Base-by-base conservation (phyloP, 2,797 vertebrate species). In the Urosaurus nigricauda region DNA sequence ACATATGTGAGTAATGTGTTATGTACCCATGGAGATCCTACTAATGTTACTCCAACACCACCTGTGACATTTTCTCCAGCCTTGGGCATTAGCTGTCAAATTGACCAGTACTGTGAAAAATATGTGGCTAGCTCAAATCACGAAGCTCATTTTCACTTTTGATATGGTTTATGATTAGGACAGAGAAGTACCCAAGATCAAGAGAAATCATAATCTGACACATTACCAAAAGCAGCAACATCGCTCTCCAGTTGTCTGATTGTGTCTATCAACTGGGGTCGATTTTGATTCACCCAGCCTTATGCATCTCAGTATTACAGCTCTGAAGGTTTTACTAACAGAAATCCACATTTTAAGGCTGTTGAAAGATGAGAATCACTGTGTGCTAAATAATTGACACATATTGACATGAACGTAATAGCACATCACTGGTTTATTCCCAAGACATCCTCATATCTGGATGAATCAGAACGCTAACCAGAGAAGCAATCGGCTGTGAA, bases 341-440 rank as follows among this genome's bases (percentile, higher is more conserved):
- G 63, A 26, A 47, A 47, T 87, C 17, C 79, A 85, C 70, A 79
- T 26, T 82, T 84, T 75, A 29, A 70, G 1, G 1, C 17, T 71
- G 1, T 56, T 84, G 86, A 63, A 91, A n/a, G 88, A 60, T 1
- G 0, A 91, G 32, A 93, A 86, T 77, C 60, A 88, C 53, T 84
- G 60, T 51, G 37, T 80, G 11, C 24, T 92, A 75, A 91, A 92
- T 93, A 92, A 92, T 87, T 91, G 47, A 60, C 92, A 84, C 16
- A 2, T 93, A 60, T 84, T 92, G 91, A 53, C 77, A 81, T 58
- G 86, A 32, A 14, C 84, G 78, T 89, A 89, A 92, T 92, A 87
- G 40, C 3, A 81, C 5, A 35, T 84, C 88, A 35, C 89, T 92
- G 70, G 37, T 93, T 92, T 93, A 88, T 90, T 92, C 87, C 81